Conservation (phyloP, 2,113 vertebrate genomes). For the Melospiza georgiana region DNA sequence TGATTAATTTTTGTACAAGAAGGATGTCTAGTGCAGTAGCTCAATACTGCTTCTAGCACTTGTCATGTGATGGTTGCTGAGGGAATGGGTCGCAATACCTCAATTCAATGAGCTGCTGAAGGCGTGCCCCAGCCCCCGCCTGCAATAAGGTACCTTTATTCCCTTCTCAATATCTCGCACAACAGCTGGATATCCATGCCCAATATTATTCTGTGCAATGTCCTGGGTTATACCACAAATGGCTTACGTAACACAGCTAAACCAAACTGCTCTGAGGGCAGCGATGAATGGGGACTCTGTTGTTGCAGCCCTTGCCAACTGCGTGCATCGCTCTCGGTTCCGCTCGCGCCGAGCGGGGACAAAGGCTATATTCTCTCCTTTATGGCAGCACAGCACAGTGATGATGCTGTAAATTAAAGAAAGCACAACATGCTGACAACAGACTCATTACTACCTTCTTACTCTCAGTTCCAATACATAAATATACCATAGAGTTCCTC, state of each 20-base stretch:
- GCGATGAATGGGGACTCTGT: conserved; percentile 53
- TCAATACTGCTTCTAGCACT: not conserved
- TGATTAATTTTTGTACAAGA: not conserved
- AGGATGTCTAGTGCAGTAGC: not conserved
- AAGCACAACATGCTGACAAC: not conserved
- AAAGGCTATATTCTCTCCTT: conserved; percentile 51
- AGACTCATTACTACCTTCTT: not conserved
- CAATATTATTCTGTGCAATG: not conserved
- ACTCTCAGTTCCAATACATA: not conserved
- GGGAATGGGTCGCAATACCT: not conserved
- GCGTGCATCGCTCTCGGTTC: not conserved
- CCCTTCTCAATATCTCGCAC: not conserved
- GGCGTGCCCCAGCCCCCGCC: not conserved
- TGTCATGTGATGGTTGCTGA: not conserved
- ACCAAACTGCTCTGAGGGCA: conserved; percentile 18
- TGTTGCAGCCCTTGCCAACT: conserved; percentile 3
- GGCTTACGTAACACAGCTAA: conserved; percentile 26
- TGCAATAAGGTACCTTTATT: not conserved
- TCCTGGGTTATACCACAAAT: conserved; percentile 9
- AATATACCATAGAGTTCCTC: not conserved
- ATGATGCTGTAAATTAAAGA: not conserved
- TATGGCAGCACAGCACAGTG: not conserved
- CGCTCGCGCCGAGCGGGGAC: not conserved
- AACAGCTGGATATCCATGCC: conserved; percentile 12
- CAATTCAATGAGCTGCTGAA: not conserved